Percentiles rank a stretch among this genome's conserved stretches.
These are phyloP conservation scores for Drosophila quasianomalipes DNA, from an alignment of 2,888 invertebrate species.

Conservation along the genomic window DNA sequence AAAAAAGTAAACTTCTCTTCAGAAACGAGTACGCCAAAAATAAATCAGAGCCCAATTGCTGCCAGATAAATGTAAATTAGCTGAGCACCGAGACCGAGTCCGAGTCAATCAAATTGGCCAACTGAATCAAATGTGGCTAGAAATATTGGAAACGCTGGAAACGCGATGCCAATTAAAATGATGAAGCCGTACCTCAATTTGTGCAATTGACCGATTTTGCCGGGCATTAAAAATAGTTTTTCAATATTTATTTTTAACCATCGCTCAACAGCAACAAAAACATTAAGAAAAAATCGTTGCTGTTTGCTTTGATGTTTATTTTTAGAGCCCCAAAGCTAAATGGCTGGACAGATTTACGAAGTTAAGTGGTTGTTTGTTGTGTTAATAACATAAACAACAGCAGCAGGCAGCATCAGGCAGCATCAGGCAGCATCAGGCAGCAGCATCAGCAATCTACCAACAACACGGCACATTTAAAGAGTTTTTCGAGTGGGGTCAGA, in stretches of 20 bases:
- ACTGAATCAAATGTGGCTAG: constrained; percentile 22
- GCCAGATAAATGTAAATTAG: constrained; percentile 15
- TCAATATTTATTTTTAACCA: constrained; percentile 76
- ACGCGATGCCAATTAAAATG: constrained; percentile 43
- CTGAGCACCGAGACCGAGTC: background rate
- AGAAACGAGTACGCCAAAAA: background rate
- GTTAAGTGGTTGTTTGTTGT: constrained; percentile 78
- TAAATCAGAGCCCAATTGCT: constrained; percentile 34
- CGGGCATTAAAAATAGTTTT: constrained; percentile 66
- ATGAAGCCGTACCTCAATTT: constrained; percentile 50
- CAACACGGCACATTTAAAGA: constrained; percentile 17
- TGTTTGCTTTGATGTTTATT: constrained; percentile 69
- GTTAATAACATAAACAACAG: constrained; percentile 68
- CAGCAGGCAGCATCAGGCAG: constrained; percentile 10
- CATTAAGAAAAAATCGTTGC: constrained; percentile 18
- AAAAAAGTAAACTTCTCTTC: constrained; percentile 8
- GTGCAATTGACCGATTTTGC: constrained; percentile 63
- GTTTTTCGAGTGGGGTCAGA: constrained; percentile 31
- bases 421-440: background rate
- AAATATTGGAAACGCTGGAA: constrained; percentile 16
- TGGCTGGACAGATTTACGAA: constrained; percentile 65
- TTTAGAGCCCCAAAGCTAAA: constrained; percentile 62
- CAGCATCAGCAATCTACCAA: constrained; percentile 10
- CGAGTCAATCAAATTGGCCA: constrained; percentile 9
- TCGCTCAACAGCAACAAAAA: constrained; percentile 8